Evolutionary conservation across 2,797 vertebrate genomes (phyloP).

Genomic region (Acrossocheilus wenchowensis): DNA sequence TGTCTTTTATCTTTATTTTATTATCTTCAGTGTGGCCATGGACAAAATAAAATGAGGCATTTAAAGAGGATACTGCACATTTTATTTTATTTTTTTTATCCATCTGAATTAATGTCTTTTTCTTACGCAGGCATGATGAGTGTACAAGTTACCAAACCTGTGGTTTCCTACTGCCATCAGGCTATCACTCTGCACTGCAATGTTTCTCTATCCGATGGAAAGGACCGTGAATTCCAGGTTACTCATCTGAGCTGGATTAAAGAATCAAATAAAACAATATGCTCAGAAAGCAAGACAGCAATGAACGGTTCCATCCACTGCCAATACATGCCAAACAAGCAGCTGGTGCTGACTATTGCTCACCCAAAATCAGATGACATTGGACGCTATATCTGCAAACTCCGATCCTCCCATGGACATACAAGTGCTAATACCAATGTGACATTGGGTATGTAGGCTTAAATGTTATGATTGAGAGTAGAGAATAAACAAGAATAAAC

Average conservation of each 20-base stretch:
- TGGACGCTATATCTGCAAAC: conserved; percentile 30
- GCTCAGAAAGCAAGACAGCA: background rate
- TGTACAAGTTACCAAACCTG: conserved; percentile 24
- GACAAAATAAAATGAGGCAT: too few species aligned
- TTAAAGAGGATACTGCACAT: too few species aligned
- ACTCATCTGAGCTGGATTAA: conserved; percentile 32
- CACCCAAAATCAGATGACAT: conserved; percentile 9
- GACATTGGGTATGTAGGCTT: background rate
- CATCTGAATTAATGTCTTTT: background rate
- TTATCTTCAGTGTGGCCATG: background rate
- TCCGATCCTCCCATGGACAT: conserved; percentile 18
- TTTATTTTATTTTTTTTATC: background rate
- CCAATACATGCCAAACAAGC: conserved; percentile 16
- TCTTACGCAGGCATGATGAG: background rate
- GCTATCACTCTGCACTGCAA: conserved; percentile 18
- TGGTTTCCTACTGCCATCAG: conserved; percentile 18
- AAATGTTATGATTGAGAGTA: background rate
- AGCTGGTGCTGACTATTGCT: conserved; percentile 8
- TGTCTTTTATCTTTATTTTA: background rate
- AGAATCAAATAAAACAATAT: conserved; percentile 14
- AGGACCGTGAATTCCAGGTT: conserved; percentile 1
- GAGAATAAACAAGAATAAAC: background rate
- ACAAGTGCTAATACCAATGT: conserved; percentile 17
- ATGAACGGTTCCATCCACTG: background rate
- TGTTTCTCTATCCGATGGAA: background rate